These are phyloP conservation scores for Dione juno DNA, from an alignment of 2,888 invertebrate species.

Conservation along the genomic window DNA sequence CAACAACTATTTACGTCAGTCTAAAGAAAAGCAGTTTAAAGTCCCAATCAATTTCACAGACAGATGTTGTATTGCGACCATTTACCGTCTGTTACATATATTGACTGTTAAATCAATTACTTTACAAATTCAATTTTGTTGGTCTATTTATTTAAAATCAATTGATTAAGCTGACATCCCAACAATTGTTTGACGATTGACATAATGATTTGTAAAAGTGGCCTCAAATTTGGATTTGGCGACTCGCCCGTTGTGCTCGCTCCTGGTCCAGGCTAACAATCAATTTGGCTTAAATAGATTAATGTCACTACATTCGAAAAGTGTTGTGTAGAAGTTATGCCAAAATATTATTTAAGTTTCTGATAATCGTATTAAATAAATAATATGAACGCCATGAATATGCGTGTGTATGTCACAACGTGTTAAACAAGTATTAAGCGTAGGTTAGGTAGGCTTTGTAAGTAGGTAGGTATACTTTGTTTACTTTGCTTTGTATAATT, in stretches of 20 bases:
- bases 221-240: constrained; percentile 32
- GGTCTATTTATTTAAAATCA: constrained; percentile 8
- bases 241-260: constrained; percentile 33
- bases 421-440: background rate
- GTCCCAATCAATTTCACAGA: constrained; percentile 28
- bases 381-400: background rate
- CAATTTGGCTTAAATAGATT: constrained; percentile 35
- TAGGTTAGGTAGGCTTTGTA: no score
- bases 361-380: background rate
- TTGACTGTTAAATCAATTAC: constrained; percentile 25
- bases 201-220: constrained; percentile 19
- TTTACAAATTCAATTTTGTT: constrained; percentile 28
- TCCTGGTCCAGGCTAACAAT: constrained; percentile 32
- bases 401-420: background rate
- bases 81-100: constrained; percentile 23
- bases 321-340: background rate
- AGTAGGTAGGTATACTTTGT: no score
- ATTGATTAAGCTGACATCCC: constrained; percentile 25
- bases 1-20: background rate
- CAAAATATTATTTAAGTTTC: constrained; percentile 1
- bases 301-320: constrained; percentile 23
- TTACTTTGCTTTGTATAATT: no score
- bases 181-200: constrained; percentile 20
- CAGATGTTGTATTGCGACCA: constrained; percentile 32
- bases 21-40: constrained; percentile 8